Percentiles rank a stretch among this genome's conserved stretches.
Conservation (phyloP, 2,888 invertebrate species). For the Melanotus villosus region DNA sequence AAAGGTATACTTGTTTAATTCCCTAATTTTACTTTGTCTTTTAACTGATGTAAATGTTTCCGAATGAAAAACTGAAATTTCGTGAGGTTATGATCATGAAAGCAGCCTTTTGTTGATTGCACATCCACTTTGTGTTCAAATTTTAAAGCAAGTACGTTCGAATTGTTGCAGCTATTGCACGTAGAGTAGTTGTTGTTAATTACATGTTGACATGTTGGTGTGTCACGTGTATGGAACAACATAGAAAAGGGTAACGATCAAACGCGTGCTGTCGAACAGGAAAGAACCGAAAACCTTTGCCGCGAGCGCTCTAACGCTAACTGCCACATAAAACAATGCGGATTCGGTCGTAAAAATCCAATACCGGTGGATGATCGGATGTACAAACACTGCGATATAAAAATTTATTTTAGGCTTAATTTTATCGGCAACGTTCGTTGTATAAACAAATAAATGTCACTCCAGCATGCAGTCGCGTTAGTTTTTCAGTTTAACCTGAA, state of each 20-base stretch:
- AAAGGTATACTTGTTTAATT: too few relatives aligned
- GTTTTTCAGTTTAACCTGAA: slow-evolving; percentile 30
- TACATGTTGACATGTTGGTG: slow-evolving; percentile 46
- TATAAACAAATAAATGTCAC: slow-evolving; percentile 36
- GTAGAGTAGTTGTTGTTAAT: slow-evolving; percentile 44
- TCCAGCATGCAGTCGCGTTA: slow-evolving; percentile 27
- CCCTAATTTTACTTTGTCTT: too few relatives aligned
- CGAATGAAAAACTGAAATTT: too few relatives aligned
- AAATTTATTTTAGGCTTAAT: slow-evolving; percentile 55
- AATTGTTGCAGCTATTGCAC: slow-evolving; percentile 5
- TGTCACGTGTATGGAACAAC: slow-evolving; percentile 45
- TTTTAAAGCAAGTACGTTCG: too few relatives aligned
- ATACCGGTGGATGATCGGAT: slow-evolving; percentile 56
- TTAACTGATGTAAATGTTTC: too few relatives aligned
- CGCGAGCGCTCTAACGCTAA: slow-evolving; percentile 53
- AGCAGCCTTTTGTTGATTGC: too few relatives aligned
- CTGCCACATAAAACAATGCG: slow-evolving; percentile 57
- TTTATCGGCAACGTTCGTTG: slow-evolving; percentile 46
- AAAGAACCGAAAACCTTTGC: slow-evolving; percentile 45
- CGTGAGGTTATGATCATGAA: too few relatives aligned
- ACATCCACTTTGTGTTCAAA: too few relatives aligned
- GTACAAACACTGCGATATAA: slow-evolving; percentile 52
- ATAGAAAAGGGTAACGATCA: slow-evolving; percentile 47
- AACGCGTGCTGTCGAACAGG: slow-evolving; percentile 43
- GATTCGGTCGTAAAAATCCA: slow-evolving; percentile 58